Conservation (phyloP, 2,113 vertebrate species). For the Stomatorhinus ivindoensis region DNA sequence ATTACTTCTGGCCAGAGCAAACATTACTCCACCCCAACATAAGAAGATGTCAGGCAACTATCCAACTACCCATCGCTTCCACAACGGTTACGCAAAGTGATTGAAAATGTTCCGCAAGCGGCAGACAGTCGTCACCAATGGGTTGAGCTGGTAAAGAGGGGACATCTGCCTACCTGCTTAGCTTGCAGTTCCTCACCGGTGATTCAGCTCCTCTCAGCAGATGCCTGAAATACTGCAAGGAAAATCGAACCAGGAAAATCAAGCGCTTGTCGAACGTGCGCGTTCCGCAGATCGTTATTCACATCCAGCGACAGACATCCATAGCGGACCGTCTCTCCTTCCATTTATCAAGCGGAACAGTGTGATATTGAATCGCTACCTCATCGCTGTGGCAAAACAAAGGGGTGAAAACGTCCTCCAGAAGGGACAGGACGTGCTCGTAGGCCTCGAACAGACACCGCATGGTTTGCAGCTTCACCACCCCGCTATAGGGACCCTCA, state of each 20-base stretch:
- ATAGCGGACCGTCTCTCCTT: not conserved
- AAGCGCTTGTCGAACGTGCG: not conserved
- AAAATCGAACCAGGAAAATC: not conserved
- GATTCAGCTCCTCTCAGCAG: constrained; percentile 89
- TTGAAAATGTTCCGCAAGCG: not conserved
- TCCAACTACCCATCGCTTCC: not conserved
- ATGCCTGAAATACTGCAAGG: constrained; percentile 84
- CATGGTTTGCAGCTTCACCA: constrained; percentile 95
- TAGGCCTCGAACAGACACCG: constrained; percentile 94
- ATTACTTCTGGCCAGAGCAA: constrained; percentile 61
- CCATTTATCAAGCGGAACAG: not conserved
- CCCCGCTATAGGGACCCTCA: constrained; percentile 76
- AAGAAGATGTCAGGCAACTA: not conserved
- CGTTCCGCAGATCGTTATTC: not conserved
- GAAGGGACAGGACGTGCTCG: constrained; percentile 85
- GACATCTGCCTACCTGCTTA: constrained; percentile 72
- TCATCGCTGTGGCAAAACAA: constrained; percentile 98
- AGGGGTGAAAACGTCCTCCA: constrained; percentile 94
- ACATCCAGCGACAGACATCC: not conserved
- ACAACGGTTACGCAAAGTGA: not conserved
- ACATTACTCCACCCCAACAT: constrained; percentile 31
- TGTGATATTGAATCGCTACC: constrained; percentile 52
- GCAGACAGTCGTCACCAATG: not conserved
- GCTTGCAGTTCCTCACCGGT: constrained; percentile 84
- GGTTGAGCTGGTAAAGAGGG: not conserved